Base-by-base conservation (phyloP, 2,888 invertebrate genomes). In the Auanema sp. region DNA sequence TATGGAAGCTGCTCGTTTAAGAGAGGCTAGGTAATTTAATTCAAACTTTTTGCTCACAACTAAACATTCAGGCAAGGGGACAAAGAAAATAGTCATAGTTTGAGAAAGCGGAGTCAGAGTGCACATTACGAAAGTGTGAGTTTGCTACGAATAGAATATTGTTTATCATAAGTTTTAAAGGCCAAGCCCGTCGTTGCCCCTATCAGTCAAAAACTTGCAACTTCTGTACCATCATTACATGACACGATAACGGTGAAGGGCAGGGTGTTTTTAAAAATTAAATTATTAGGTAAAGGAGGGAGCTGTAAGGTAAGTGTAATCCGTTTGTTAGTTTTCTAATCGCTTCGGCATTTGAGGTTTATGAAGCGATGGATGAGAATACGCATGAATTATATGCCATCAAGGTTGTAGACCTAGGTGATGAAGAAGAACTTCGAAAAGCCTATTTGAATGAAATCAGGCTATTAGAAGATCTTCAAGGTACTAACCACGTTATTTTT, bases 371-470 rank as follows among this genome's bases (percentile, higher is more conserved):
- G 67, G 89, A 90, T 79, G 85, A 86, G 12, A 87, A 88, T 50
- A 88, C 86, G 0, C 86, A 87, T 68, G 77, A 85, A 50, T 87
- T 89, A 66, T 87, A 89, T 74, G 93, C 92, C 12, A 41, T 66
- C 42, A 66, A 66, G 53, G 58, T 64, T 14, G 60, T 56, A 18
- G 25, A 91, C 84, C 86, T 96, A 56, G 88, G 88, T 21, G 89
- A 88, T 14, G 85, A 87, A 23, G 92, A 92, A 84, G 88, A 89
- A 56, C 89, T 90, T 0, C 23, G 55, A 16, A 88, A 89, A 72
- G 91, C 92, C 40, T 95, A 91, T 84, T 87, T 91, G 69, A 93
- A 96, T 81, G 97, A 97, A 87, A 91, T 95, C 53, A 88, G 89
- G 64, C 86, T 94, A 75, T 87, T 97, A 66, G 86, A 90, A 44